Percentiles rank a stretch among this genome's conserved stretches.
Evolutionary conservation across 2,888 invertebrate species (phyloP).

Genomic region (Micropterix aruncella): DNA sequence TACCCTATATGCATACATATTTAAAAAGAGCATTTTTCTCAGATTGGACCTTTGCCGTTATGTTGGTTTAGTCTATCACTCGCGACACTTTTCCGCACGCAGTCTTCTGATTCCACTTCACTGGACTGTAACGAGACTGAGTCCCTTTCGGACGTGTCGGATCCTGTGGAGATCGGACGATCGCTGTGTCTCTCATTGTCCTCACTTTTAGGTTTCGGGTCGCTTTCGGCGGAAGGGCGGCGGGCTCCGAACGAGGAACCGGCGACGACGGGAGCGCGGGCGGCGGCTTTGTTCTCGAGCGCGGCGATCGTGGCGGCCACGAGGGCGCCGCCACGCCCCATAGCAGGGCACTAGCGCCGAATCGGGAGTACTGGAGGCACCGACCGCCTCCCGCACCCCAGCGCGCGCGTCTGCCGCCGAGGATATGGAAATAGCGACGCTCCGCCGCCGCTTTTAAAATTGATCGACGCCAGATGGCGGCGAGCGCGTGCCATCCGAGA

Average conservation of each 20-base stretch:
- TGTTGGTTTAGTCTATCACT: background rate
- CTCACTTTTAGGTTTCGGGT: constrained; percentile 7
- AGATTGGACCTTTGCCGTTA: background rate
- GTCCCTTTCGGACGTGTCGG: constrained; percentile 33
- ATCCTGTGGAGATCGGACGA: constrained; percentile 33
- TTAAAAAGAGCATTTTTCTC: no score
- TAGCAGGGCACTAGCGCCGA: no score
- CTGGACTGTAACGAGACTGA: constrained; percentile 37
- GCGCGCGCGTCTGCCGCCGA: constrained; percentile 26
- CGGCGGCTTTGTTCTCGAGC: constrained; percentile 14
- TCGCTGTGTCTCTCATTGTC: constrained; percentile 18
- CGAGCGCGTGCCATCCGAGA: background rate
- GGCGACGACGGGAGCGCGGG: constrained; percentile 22
- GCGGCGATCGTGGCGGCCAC: constrained; percentile 43
- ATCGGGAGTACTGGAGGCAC: no score
- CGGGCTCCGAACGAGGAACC: constrained; percentile 15
- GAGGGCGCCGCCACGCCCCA: constrained; percentile 38
- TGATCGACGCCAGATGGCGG: background rate
- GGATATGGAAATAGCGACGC: background rate
- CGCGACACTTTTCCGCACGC: background rate
- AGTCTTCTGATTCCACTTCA: constrained; percentile 24
- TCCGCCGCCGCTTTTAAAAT: background rate
- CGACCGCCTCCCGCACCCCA: constrained; percentile 31
- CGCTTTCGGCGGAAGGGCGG: constrained; percentile 11
- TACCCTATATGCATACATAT: no score